Percentiles rank a stretch among this genome's conserved stretches.
Evolutionary conservation across 2,113 vertebrate species (phyloP).

Genomic region (Atractosteus spatula): DNA sequence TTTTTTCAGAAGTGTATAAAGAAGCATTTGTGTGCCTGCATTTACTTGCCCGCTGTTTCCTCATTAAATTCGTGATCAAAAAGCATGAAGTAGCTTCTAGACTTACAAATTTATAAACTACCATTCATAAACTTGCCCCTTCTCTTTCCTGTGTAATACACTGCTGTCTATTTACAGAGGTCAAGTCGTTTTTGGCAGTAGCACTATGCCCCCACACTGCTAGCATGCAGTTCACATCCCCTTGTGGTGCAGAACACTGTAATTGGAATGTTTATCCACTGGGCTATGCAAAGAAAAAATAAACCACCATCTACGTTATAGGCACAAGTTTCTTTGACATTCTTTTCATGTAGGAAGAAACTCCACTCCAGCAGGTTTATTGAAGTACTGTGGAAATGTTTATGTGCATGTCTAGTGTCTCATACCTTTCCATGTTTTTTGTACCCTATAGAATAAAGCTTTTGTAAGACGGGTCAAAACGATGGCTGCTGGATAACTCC

Average conservation of each 20-base stretch:
- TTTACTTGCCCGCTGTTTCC: background rate
- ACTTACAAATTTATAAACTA: background rate
- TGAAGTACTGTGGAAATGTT: constrained; percentile 1
- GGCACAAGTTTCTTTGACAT: background rate
- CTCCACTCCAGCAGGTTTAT: background rate
- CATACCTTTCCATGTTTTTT: background rate
- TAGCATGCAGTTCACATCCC: background rate
- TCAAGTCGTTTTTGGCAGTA: background rate
- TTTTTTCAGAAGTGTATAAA: background rate
- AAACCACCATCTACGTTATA: background rate
- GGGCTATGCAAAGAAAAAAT: constrained; percentile 4
- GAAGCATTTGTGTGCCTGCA: background rate
- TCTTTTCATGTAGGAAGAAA: background rate
- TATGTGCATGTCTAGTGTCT: background rate
- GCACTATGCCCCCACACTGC: background rate
- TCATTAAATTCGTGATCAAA: background rate
- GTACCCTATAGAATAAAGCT: background rate
- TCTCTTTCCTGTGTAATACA: background rate
- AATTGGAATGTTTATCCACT: constrained; percentile 1
- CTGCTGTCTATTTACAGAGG: background rate
- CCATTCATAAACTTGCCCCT: background rate
- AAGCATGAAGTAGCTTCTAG: background rate
- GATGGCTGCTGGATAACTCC: background rate
- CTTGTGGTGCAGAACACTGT: background rate
- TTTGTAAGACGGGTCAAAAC: background rate